phyloP scores from a whole-genome alignment of 2,888 invertebrate species.

The Barypeithes pellucidus region DNA sequence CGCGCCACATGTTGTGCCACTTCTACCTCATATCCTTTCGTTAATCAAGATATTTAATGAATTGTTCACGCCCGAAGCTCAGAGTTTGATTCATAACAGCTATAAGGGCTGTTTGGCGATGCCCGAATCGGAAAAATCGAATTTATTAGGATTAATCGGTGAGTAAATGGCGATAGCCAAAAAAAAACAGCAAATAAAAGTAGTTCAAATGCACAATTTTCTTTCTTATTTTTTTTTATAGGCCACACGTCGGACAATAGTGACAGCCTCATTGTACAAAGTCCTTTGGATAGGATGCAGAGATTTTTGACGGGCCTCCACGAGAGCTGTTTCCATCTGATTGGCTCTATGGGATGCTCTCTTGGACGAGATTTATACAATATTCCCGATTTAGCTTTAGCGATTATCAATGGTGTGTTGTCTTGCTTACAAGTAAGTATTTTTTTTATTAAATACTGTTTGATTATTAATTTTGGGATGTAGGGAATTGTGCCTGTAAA shows the following conservation, averaged over 20 bases:
- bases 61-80: conserved; percentile 82
- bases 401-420: conserved; percentile 82
- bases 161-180: conserved; percentile 57
- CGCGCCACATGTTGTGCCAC: conserved; percentile 85
- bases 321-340: conserved; percentile 86
- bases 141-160: conserved; percentile 77
- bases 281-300: conserved; percentile 87
- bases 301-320: conserved; percentile 84
- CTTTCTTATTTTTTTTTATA: conserved; percentile 17
- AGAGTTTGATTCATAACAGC: conserved; percentile 77
- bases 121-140: conserved; percentile 84
- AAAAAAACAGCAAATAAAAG: too few species aligned
- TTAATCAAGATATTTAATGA: conserved; percentile 87
- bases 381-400: conserved; percentile 82
- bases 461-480: neutral
- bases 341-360: conserved; percentile 84
- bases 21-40: conserved; percentile 85
- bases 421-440: conserved; percentile 76
- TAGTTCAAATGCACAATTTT: too few species aligned
- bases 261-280: conserved; percentile 65
- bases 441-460: conserved; percentile 6
- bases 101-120: conserved; percentile 82
- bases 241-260: conserved; percentile 39
- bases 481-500: too few species aligned
- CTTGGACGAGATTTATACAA: conserved; percentile 91